phyloP scores from a whole-genome alignment of 1,140 invertebrate genomes.

The Homarus americanus region DNA sequence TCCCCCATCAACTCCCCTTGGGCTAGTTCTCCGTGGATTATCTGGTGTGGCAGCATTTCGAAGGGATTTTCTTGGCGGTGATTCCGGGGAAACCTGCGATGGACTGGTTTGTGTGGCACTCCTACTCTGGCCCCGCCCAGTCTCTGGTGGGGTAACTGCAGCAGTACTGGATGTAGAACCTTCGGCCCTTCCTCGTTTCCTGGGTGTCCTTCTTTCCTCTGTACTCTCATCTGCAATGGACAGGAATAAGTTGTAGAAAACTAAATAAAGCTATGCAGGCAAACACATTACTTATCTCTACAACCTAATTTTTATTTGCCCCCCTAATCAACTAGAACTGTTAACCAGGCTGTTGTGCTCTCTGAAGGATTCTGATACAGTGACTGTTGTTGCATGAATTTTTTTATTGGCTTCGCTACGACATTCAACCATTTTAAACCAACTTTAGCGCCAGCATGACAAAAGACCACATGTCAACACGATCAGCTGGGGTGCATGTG shows the following conservation, averaged over 20 bases:
- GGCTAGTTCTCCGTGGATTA: conserved; percentile 36
- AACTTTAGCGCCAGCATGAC: no score
- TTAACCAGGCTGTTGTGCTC: no score
- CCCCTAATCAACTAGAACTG: no score
- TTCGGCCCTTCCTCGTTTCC: conserved; percentile 13
- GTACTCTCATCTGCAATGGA: conserved; percentile 8
- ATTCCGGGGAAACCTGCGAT: conserved; percentile 6
- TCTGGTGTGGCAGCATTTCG: conserved; percentile 13
- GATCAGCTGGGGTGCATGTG: no score
- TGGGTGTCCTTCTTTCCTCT: conserved; percentile 12
- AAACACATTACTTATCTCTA: no score
- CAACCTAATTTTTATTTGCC: no score
- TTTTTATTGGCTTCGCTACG: no score
- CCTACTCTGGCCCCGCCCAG: neutral
- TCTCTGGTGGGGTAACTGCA: conserved; percentile 7
- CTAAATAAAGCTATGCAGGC: neutral
- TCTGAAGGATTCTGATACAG: no score
- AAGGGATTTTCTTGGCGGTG: conserved; percentile 38
- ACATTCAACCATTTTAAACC: no score
- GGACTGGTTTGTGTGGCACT: neutral
- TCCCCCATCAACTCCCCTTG: neutral
- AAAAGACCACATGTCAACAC: no score
- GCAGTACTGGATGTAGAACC: conserved; percentile 6
- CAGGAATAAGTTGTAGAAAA: neutral
- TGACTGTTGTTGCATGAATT: no score